A percentile compares a stretch with the other conserved stretches of the same genome.
These are phyloP conservation scores for Volucella inflata DNA, from an alignment of 2,888 invertebrate genomes.

Conservation along the genomic window DNA sequence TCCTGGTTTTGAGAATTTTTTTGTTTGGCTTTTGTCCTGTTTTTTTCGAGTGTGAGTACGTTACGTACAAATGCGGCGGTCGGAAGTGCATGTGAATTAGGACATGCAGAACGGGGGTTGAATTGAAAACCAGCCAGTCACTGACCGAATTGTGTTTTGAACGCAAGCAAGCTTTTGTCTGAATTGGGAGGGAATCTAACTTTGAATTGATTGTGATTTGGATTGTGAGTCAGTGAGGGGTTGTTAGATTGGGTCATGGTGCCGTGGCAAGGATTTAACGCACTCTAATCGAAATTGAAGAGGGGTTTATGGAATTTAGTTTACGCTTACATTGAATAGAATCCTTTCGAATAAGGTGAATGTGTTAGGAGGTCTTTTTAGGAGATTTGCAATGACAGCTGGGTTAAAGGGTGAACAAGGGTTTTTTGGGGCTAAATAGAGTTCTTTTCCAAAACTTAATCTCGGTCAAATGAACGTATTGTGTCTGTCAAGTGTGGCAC, in stretches of 20 bases:
- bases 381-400: not conserved
- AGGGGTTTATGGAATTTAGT: slow-evolving; percentile 18
- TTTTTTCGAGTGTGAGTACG: not conserved
- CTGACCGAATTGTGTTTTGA: slow-evolving; percentile 40
- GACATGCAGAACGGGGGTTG: slow-evolving; percentile 22
- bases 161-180: slow-evolving; percentile 22
- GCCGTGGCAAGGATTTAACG: not conserved
- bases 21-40: not conserved
- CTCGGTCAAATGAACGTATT: too few relatives aligned
- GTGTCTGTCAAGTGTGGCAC: too few relatives aligned
- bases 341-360: slow-evolving; percentile 41
- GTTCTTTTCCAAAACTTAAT: too few relatives aligned
- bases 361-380: slow-evolving; percentile 37
- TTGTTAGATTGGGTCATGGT: slow-evolving; percentile 52
- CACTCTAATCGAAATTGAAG: not conserved
- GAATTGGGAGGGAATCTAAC: not conserved
- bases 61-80: slow-evolving; percentile 9
- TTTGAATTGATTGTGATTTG: not conserved
- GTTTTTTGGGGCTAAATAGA: too few relatives aligned
- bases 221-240: not conserved
- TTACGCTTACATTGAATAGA: not conserved
- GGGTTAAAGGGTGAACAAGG: too few relatives aligned
- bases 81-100: slow-evolving; percentile 62
- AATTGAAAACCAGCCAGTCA: not conserved
- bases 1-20: slow-evolving; percentile 24